Percentiles rank a stretch among this genome's conserved stretches.
Conservation (phyloP, 1,140 invertebrate species). For the Rhagoletis pomonella region DNA sequence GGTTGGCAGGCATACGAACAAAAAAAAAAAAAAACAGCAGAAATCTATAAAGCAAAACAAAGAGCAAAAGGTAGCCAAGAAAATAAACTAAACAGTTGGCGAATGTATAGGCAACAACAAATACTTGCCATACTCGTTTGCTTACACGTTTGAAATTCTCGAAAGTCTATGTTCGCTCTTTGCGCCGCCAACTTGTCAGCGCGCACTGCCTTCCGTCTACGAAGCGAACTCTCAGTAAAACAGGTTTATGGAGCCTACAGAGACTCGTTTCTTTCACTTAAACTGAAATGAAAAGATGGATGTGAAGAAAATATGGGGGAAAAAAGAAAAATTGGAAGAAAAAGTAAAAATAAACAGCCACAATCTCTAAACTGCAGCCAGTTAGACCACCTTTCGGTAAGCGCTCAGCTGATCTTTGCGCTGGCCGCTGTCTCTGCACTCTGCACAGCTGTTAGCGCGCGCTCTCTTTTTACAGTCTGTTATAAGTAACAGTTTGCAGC, state of each 20-base stretch:
- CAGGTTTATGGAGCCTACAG: constrained; percentile 16
- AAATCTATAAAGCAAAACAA: neutral
- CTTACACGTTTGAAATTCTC: constrained; percentile 17
- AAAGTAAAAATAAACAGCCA: neutral
- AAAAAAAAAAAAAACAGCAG: neutral
- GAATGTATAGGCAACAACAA: constrained; percentile 30
- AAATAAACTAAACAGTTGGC: neutral
- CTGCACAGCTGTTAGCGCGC: neutral
- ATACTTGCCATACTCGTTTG: constrained; percentile 17
- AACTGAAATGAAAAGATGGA: constrained; percentile 2
- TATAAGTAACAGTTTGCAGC: neutral
- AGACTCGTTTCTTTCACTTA: constrained; percentile 6
- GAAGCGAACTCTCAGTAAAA: neutral
- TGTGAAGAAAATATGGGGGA: neutral
- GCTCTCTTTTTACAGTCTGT: too few relatives aligned
- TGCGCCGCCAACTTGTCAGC: neutral
- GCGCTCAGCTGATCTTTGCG: constrained; percentile 34
- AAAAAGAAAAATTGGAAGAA: neutral
- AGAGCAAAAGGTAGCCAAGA: neutral
- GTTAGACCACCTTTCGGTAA: constrained; percentile 2
- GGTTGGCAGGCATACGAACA: neutral
- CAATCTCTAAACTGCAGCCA: constrained; percentile 21
- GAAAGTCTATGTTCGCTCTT: constrained; percentile 7
- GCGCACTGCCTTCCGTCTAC: neutral
- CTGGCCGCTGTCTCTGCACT: neutral